Percentiles rank a stretch among this genome's conserved stretches.
Conservation (phyloP, 2,888 invertebrate genomes). For the Drosophila robusta region DNA sequence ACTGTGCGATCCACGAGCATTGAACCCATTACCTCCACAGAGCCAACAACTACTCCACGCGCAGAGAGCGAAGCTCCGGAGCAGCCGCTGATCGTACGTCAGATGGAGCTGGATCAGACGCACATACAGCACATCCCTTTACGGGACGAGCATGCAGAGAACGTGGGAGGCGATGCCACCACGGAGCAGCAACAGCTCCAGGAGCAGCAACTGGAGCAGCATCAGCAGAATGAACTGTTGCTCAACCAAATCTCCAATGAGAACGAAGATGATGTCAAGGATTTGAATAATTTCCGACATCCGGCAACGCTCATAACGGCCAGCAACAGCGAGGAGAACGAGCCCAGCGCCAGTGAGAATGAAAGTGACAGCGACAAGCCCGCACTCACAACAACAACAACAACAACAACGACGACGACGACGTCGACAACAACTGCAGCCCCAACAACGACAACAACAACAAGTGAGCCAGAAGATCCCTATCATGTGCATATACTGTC, state of each 20-base stretch:
- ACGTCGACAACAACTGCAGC: constrained; percentile 32
- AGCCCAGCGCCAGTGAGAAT: constrained; percentile 51
- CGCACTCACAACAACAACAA: constrained; percentile 28
- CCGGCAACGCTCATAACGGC: constrained; percentile 82
- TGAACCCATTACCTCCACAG: constrained; percentile 82
- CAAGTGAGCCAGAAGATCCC: constrained; percentile 74
- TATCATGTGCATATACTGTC: constrained; percentile 83
- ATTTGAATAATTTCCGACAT: constrained; percentile 82
- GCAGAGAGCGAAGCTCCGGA: constrained; percentile 36
- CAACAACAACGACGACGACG: constrained; percentile 22
- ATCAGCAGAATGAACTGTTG: constrained; percentile 66
- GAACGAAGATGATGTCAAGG: constrained; percentile 80
- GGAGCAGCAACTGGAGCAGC: constrained; percentile 36
- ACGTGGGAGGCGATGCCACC: constrained; percentile 52
- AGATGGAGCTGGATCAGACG: constrained; percentile 52
- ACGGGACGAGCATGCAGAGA: constrained; percentile 67
- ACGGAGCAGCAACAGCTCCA: constrained; percentile 55
- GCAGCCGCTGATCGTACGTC: constrained; percentile 36
- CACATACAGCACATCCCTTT: constrained; percentile 71
- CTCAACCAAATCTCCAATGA: constrained; percentile 81
- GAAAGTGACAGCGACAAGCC: constrained; percentile 65
- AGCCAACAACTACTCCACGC: constrained; percentile 82
- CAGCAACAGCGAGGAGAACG: constrained; percentile 79
- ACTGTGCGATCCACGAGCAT: constrained; percentile 77
- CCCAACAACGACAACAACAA: constrained; percentile 32